phyloP scores from a whole-genome alignment of 2,113 vertebrate species.

The Gnathonemus longibarbis region DNA sequence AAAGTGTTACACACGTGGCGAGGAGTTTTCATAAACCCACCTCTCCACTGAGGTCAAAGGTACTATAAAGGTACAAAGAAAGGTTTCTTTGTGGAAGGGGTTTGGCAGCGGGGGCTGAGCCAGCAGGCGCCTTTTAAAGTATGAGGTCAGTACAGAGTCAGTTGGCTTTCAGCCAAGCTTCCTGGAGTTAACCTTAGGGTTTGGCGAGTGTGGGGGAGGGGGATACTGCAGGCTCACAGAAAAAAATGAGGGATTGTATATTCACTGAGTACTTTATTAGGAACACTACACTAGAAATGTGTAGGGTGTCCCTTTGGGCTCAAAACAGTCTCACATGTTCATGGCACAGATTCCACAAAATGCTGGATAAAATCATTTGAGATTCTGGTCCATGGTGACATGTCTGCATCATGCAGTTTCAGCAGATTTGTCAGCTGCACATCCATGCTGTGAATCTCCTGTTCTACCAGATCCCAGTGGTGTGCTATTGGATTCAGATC shows the following conservation, averaged over 20 bases:
- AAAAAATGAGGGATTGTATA: background rate
- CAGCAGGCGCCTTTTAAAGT: background rate
- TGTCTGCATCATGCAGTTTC: background rate
- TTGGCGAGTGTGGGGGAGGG: background rate
- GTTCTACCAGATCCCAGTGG: background rate
- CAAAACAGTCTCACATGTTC: background rate
- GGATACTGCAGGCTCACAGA: background rate
- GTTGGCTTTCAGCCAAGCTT: background rate
- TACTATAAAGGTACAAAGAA: background rate
- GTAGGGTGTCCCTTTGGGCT: background rate
- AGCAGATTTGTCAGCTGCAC: background rate
- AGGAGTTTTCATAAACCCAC: background rate
- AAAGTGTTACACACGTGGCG: background rate
- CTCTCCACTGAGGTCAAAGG: background rate
- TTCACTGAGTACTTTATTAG: background rate
- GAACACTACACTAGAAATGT: background rate
- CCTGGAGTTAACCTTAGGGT: background rate
- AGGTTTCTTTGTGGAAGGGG: background rate
- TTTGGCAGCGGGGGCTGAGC: background rate
- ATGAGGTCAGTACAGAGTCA: background rate
- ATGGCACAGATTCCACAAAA: background rate
- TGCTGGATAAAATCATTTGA: background rate
- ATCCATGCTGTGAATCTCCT: background rate
- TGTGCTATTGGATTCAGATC: background rate
- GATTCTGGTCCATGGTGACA: background rate